Base-by-base conservation (phyloP, 2,797 vertebrate species). In the Hoplostethus atlanticus region DNA sequence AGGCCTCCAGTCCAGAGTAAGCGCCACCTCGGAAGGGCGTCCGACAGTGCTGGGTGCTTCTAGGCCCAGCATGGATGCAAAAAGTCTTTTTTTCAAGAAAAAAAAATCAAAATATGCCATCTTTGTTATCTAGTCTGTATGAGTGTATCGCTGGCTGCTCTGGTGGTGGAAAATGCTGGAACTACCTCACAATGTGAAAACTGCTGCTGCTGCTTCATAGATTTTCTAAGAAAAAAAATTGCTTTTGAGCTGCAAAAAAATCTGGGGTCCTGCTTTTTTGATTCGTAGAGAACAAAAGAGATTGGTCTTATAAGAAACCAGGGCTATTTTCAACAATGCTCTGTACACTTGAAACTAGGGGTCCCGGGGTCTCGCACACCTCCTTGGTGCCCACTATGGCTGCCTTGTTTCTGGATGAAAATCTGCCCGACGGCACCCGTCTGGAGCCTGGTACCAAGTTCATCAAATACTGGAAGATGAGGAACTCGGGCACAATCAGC, bases 391-490 rank as follows among this genome's bases (percentile, higher is more conserved):
- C 97, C 85, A 96, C 94, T 38, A 93, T 99, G 80, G 97, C 96
- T 74, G 98, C 98, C 40, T 96, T 97, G 68, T 99, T 99, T 94
- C 96, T 99, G 93, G 98, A 98, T 92, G 98, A 99, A 95, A 99
- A 99, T 93, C 94, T 99, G 90, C 98, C 98, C 76, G 98, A 99
- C 86, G 97, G 97, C 72, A 99, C 97, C 81, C 95, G 91, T 83
- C 93, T 99, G 90, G 96, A 96, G 86, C 97, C 98, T 67, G 97
- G 93, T 82, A 97, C 96, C 88, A 96, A 96, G 93, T 99, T 99
- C 91, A 95, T 98, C 94, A 99, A 99, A 89, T 97, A 98, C 92
- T 99, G 98, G 98, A 95, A 96, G 88, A 99, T 99, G 98, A 97
- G 95, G 74, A 99, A 99, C 81, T 97, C 97, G 48, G 98, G 98